Percentiles rank a stretch among this genome's conserved stretches.
Conservation (phyloP, 2,888 invertebrate genomes). For the Caenorhabditis macrosperma region DNA sequence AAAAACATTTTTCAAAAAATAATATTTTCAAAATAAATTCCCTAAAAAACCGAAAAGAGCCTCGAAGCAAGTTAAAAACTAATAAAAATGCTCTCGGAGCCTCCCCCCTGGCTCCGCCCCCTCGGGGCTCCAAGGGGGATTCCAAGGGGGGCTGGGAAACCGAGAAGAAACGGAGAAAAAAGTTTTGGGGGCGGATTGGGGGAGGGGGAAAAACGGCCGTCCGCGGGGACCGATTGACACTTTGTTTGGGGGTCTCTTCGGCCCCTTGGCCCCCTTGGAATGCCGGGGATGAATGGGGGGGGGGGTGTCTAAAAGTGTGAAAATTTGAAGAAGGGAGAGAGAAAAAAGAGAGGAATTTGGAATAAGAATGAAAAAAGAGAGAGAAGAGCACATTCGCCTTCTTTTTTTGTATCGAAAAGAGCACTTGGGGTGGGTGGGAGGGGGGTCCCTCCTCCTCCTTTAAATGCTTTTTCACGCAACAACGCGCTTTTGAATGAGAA, state of each 20-base stretch:
- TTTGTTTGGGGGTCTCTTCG: slow-evolving; percentile 4
- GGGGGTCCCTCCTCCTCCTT: neutral
- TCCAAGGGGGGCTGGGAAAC: no score
- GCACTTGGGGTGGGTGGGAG: neutral
- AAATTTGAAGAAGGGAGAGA: no score
- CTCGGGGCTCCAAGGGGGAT: no score
- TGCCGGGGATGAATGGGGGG: no score
- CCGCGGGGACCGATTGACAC: slow-evolving; percentile 14
- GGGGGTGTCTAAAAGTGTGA: no score
- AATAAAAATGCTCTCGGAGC: neutral
- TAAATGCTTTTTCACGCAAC: slow-evolving; percentile 22
- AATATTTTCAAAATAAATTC: no score
- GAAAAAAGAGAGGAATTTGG: no score
- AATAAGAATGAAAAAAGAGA: neutral
- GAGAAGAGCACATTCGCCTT: neutral
- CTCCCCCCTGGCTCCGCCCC: neutral
- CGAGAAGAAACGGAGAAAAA: neutral
- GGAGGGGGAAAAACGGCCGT: neutral
- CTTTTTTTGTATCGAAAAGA: slow-evolving; percentile 4
- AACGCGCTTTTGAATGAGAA: slow-evolving; percentile 8
- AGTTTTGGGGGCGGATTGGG: neutral
- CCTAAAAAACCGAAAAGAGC: no score
- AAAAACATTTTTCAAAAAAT: no score
- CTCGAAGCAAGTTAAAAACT: neutral
- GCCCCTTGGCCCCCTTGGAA: no score